A percentile compares a stretch with the other conserved stretches of the same genome.
Conservation (phyloP, 2,888 invertebrate genomes). For the Catocala nupta region DNA sequence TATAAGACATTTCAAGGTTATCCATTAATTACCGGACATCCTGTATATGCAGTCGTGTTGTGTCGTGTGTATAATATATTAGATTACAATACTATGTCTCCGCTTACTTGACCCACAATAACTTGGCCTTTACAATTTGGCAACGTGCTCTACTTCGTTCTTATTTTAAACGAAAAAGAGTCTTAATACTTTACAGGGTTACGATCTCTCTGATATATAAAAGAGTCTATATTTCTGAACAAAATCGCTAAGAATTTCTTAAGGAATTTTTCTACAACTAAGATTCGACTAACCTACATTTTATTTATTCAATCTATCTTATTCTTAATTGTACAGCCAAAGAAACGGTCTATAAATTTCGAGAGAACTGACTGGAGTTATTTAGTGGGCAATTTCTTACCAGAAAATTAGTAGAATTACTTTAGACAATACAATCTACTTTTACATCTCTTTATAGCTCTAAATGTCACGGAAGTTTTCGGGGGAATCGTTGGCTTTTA, state of each 20-base stretch:
- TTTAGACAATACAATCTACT: constrained; percentile 51
- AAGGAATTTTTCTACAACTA: constrained; percentile 12
- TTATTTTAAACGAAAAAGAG: no score
- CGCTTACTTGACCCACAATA: no score
- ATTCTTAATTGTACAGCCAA: constrained; percentile 55
- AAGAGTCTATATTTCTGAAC: background rate
- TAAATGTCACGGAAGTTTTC: constrained; percentile 36
- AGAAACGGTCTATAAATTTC: constrained; percentile 57
- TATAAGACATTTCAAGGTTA: no score
- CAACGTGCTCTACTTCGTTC: no score
- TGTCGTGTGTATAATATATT: no score
- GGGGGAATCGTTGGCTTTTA: constrained; percentile 23
- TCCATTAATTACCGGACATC: no score
- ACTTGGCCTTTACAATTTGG: no score
- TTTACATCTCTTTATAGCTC: constrained; percentile 47
- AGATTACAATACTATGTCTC: no score
- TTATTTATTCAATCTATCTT: constrained; percentile 52
- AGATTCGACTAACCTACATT: constrained; percentile 44
- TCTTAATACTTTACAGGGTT: no score
- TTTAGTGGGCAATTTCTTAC: constrained; percentile 59
- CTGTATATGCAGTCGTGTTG: no score
- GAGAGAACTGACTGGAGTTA: constrained; percentile 51
- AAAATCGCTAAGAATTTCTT: constrained; percentile 10
- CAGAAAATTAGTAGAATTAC: constrained; percentile 50
- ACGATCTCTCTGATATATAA: background rate